Conservation (phyloP, 2,113 vertebrate genomes). For the Osmerus mordax region DNA sequence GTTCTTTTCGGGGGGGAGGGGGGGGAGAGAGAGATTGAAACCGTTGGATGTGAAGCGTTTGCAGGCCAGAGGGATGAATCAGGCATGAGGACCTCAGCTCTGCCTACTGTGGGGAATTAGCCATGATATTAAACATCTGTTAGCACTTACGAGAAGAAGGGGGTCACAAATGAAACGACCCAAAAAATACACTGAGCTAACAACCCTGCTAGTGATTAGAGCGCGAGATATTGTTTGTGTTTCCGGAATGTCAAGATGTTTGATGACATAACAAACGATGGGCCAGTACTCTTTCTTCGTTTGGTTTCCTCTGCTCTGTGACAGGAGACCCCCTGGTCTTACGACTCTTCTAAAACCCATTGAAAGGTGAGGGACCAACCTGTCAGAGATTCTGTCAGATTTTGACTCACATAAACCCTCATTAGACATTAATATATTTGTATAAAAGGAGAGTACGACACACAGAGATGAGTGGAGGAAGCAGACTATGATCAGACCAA, state of each 20-base stretch:
- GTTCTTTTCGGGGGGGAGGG: too few relatives aligned
- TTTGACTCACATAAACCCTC: too few relatives aligned
- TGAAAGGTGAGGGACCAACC: neutral
- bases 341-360: neutral
- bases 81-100: constrained; percentile 4
- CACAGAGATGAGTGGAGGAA: too few relatives aligned
- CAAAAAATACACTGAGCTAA: neutral
- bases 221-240: neutral
- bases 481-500: too few relatives aligned
- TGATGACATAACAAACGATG: neutral
- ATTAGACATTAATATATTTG: too few relatives aligned
- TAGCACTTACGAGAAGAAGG: constrained; percentile 14
- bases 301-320: neutral
- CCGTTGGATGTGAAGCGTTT: constrained; percentile 28
- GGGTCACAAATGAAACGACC: constrained; percentile 5
- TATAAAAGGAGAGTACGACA: too few relatives aligned
- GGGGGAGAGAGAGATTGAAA: neutral
- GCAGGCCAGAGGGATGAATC: constrained; percentile 4
- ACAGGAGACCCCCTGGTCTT: neutral
- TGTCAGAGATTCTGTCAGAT: neutral
- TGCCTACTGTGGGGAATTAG: constrained; percentile 12
- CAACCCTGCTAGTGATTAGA: neutral
- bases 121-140: constrained; percentile 30
- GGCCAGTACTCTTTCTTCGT: neutral
- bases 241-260: neutral